Base-by-base conservation (phyloP, 37 sponge, comb jelly and placozoan genomes). In the Chondrosia reniformis region DNA sequence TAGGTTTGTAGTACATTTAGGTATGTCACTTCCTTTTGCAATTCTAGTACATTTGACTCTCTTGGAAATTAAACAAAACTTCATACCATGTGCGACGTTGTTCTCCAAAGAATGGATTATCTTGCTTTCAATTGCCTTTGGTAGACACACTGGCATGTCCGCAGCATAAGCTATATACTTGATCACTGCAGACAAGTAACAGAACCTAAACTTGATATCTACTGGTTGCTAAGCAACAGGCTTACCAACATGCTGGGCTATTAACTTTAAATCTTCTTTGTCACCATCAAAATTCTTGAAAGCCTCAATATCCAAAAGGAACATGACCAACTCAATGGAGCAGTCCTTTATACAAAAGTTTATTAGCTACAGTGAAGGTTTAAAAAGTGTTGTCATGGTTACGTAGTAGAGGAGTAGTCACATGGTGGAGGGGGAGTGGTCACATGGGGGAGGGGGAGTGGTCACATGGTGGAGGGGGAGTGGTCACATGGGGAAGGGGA, bases 281-380 rank as follows among this genome's bases (percentile, higher is more conserved):
- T 76, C 61, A 1, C 89, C 89, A 41, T 84, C 85, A 84, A 84
- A 89, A 37, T 81, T 45, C 41, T 55, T 84, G 75, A 81, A 89
- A 78, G 84, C 81, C 67, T 89, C 89, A 28, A 84, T 85, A 77
- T 89, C 89, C 75, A 89, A 62, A 85, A 85, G 84, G 61, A 89
- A 89, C 57, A 84, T 76, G 15, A 89, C 75, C 44, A 76, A 37
- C 79, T 89, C 89, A 69, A 89, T 81, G 32, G 75, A 72, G 24
- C 56, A 61, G 32, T 89, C 82, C 12, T 36, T 64, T 8, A 80
- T 55, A 52, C 85, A 84, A 49, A 80, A 89, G 37, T 81, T 84
- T 58, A 88, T 56, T 54, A 88, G 33, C 88, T 88, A 43, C 27
- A 79, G 4, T n/a, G 22, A 31, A 75, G 5, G 21, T 61, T 45